Conservation (phyloP, 2,888 invertebrate genomes). For the Heteropelma amictum region DNA sequence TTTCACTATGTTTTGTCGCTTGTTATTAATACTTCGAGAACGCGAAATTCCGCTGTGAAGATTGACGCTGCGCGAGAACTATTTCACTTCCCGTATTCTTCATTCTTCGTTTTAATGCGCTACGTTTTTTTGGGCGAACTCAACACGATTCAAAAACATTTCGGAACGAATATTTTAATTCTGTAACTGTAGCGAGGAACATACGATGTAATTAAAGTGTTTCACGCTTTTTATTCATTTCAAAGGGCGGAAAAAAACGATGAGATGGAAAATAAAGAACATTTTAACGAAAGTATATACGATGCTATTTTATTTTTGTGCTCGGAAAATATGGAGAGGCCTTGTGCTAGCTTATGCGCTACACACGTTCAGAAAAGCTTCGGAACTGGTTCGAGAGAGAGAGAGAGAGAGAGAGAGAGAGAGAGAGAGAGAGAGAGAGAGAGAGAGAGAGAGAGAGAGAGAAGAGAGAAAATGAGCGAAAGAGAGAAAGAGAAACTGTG, state of each 20-base stretch:
- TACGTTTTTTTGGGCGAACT: not conserved
- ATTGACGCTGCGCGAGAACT: not conserved
- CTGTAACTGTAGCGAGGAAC: not conserved
- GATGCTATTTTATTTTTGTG: constrained; percentile 19
- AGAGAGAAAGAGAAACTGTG: not conserved
- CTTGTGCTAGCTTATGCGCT: not conserved
- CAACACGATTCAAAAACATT: not conserved
- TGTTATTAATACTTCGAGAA: too few relatives aligned
- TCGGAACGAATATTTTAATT: constrained; percentile 1
- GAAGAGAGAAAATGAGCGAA: not conserved
- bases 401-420: not conserved
- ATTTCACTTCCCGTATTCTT: not conserved
- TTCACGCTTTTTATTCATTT: constrained; percentile 13
- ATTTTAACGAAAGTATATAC: constrained; percentile 1
- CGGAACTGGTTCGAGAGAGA: not conserved
- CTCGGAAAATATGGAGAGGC: not conserved
- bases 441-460: not conserved
- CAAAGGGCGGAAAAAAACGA: constrained; percentile 2
- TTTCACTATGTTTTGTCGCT: not conserved
- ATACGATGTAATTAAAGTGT: constrained; percentile 15
- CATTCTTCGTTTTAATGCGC: not conserved
- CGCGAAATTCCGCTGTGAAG: too few relatives aligned
- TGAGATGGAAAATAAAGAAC: not conserved
- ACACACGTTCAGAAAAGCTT: constrained; percentile 13
- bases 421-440: not conserved